Evolutionary conservation across 2,113 vertebrate genomes (phyloP).

Genomic region (Cnemophilus loriae): DNA sequence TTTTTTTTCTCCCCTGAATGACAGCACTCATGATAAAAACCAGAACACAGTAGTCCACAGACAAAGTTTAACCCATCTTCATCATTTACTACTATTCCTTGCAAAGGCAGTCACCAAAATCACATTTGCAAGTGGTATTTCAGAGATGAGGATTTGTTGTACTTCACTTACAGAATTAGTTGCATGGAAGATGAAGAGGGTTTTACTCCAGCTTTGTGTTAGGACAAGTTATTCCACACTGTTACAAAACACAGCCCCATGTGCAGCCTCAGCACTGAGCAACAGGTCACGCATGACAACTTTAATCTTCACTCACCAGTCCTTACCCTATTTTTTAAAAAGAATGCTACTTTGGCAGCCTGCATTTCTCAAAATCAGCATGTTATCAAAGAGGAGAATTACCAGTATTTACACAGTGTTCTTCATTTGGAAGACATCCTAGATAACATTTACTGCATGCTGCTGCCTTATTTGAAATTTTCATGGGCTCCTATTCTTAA

Average conservation of each 20-base stretch:
- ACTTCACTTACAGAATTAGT: not conserved
- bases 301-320: slow-evolving; percentile 5
- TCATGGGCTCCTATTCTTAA: not conserved
- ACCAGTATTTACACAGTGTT: not conserved
- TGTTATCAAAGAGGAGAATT: not conserved
- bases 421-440: not conserved
- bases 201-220: not conserved
- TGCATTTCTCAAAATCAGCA: slow-evolving; percentile 19
- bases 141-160: not conserved
- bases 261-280: slow-evolving; percentile 6
- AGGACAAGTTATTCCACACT: not conserved
- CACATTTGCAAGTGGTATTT: not conserved
- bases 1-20: not conserved
- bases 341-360: slow-evolving; percentile 8
- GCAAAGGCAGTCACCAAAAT: not conserved
- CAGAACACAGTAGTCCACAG: slow-evolving; percentile 8
- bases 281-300: not conserved
- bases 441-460: not conserved
- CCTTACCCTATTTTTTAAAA: not conserved
- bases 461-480: not conserved
- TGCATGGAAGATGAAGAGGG: not conserved
- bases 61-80: not conserved
- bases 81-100: not conserved
- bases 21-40: not conserved
- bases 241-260: not conserved